A percentile compares a stretch with the other conserved stretches of the same genome.
phyloP scores from a whole-genome alignment of 2,113 vertebrate genomes.

The Pachyramphus minor region DNA sequence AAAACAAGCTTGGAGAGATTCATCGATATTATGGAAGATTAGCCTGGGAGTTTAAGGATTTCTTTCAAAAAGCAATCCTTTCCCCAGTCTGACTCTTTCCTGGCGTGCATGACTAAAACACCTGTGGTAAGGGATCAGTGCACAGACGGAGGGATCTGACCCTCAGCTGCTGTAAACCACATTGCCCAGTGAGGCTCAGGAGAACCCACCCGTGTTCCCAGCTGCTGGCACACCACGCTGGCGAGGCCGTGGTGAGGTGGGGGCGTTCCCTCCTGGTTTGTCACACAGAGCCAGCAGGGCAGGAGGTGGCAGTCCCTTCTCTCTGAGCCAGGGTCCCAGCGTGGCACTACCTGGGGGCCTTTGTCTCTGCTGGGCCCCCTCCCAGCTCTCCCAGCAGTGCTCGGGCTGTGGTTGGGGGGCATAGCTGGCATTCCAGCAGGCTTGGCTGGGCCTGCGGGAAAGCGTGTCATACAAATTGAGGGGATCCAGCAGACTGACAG shows the following conservation, averaged over 20 bases:
- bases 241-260: background rate
- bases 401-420: constrained; percentile 66
- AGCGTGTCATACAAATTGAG: constrained; percentile 77
- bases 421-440: constrained; percentile 75
- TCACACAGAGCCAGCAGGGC: background rate
- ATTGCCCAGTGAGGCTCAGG: background rate
- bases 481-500: constrained; percentile 76
- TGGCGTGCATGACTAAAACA: constrained; percentile 36
- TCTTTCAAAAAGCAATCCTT: constrained; percentile 28
- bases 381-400: constrained; percentile 36
- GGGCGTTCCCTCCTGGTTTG: background rate
- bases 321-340: background rate
- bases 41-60: constrained; percentile 33
- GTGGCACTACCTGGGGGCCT: background rate
- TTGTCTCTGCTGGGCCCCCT: background rate
- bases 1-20: constrained; percentile 34
- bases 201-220: background rate
- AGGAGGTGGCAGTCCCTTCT: background rate
- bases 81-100: constrained; percentile 12
- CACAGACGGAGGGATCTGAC: background rate
- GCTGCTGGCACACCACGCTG: background rate
- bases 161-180: background rate
- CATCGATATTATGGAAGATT: constrained; percentile 39
- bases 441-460: constrained; percentile 69
- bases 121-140: background rate